Conservation (phyloP, 2,888 invertebrate genomes). For the Yponomeuta sedellus region DNA sequence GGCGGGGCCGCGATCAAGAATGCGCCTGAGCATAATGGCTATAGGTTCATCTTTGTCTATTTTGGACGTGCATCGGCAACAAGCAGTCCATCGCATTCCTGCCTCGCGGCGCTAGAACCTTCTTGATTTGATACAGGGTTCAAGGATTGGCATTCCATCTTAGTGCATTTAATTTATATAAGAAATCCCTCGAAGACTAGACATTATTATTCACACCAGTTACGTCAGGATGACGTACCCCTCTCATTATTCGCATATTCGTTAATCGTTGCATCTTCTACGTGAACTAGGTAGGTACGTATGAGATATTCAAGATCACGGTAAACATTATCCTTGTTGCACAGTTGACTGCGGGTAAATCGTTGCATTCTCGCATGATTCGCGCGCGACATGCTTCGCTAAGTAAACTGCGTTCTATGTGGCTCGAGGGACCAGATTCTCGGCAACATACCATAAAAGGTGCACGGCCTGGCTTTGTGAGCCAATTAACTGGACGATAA, state of each 20-base stretch:
- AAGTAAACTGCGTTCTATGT: constrained; percentile 1
- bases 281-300: not conserved
- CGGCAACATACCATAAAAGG: constrained; percentile 53
- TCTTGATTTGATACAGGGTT: not conserved
- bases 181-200: too few species aligned
- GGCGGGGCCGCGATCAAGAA: constrained; percentile 20
- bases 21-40: constrained; percentile 13
- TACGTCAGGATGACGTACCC: not conserved
- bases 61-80: not conserved
- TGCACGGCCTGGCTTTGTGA: constrained; percentile 42
- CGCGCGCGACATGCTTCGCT: not conserved
- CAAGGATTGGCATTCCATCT: not conserved
- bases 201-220: too few species aligned
- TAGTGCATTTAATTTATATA: too few species aligned
- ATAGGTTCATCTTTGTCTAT: not conserved
- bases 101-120: not conserved
- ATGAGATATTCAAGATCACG: not conserved
- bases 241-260: not conserved
- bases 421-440: constrained; percentile 42
- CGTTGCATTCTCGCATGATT: constrained; percentile 2
- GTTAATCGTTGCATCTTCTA: not conserved
- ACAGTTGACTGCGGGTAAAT: not conserved
- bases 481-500: constrained; percentile 41
- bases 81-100: not conserved
- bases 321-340: constrained; percentile 1